These are phyloP conservation scores for Pterocles gutturalis DNA, from an alignment of 2,113 vertebrate species.

Conservation along the genomic window DNA sequence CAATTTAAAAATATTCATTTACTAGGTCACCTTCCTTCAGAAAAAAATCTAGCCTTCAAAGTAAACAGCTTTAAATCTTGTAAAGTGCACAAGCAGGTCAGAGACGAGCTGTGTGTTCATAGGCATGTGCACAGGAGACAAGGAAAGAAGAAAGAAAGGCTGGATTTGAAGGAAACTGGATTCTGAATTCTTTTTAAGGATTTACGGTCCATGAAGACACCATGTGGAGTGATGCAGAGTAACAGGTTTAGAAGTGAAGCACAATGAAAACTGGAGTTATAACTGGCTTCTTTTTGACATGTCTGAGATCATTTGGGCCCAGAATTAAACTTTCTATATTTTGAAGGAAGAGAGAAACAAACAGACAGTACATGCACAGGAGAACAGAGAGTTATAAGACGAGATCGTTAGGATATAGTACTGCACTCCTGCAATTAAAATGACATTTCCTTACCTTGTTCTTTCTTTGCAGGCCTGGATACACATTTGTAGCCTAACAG, in stretches of 20 bases:
- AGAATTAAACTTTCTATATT: neutral
- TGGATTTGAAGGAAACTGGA: neutral
- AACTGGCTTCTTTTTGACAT: neutral
- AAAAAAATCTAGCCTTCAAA: conserved; percentile 15
- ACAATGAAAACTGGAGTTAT: neutral
- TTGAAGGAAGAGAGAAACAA: neutral
- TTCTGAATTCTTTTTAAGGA: neutral
- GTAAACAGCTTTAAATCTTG: conserved; percentile 50
- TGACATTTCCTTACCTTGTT: neutral
- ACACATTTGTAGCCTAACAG: neutral
- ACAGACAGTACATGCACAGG: neutral
- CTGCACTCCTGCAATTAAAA: neutral
- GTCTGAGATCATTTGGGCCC: neutral
- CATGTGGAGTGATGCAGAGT: conserved; percentile 42
- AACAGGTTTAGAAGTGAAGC: neutral
- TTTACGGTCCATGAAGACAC: conserved; percentile 40
- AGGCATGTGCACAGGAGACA: neutral
- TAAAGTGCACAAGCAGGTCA: neutral
- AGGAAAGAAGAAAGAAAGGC: neutral
- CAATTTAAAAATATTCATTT: conserved; percentile 49
- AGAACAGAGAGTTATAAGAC: neutral
- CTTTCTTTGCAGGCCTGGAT: neutral
- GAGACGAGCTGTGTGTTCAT: neutral
- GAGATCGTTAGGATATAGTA: neutral
- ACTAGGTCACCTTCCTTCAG: conserved; percentile 24